Conservation (phyloP, 2,797 vertebrate species). For the Acanthopagrus latus region DNA sequence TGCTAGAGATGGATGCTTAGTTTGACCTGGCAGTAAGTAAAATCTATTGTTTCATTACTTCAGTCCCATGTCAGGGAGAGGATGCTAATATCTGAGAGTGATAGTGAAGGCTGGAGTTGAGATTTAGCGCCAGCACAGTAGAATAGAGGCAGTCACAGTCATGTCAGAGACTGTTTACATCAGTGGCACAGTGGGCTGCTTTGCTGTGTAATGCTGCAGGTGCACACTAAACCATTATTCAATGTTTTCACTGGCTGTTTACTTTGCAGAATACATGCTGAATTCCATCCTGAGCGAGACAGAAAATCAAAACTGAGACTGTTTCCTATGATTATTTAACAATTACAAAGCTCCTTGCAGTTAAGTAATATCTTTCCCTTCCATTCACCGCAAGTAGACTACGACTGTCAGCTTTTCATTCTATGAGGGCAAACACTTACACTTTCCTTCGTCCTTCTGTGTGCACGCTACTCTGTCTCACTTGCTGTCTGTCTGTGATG, state of each 20-base stretch:
- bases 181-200: slow-evolving; percentile 21
- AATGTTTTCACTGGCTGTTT: slow-evolving; percentile 33
- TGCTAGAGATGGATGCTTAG: slow-evolving; percentile 71
- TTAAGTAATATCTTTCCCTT: slow-evolving; percentile 15
- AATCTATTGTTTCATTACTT: slow-evolving; percentile 77
- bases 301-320: slow-evolving; percentile 22
- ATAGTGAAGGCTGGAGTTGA: slow-evolving; percentile 57
- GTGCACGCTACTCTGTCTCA: slow-evolving; percentile 28
- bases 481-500: slow-evolving; percentile 39
- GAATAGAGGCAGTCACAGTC: slow-evolving; percentile 40
- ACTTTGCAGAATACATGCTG: slow-evolving; percentile 18
- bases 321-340: slow-evolving; percentile 7
- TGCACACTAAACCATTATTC: slow-evolving; percentile 41
- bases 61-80: slow-evolving; percentile 47
- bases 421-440: slow-evolving; percentile 15
- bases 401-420: slow-evolving; percentile 27
- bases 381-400: not conserved
- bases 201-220: slow-evolving; percentile 17
- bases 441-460: slow-evolving; percentile 9
- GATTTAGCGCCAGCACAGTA: slow-evolving; percentile 51
- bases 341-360: slow-evolving; percentile 25
- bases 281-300: slow-evolving; percentile 24
- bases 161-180: slow-evolving; percentile 62
- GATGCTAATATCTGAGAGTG: slow-evolving; percentile 70
- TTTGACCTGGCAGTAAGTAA: slow-evolving; percentile 80